Percentiles rank a stretch among this genome's conserved stretches.
Evolutionary conservation across 1,140 invertebrate species (phyloP).

Genomic region (Rhagoletis pomonella): DNA sequence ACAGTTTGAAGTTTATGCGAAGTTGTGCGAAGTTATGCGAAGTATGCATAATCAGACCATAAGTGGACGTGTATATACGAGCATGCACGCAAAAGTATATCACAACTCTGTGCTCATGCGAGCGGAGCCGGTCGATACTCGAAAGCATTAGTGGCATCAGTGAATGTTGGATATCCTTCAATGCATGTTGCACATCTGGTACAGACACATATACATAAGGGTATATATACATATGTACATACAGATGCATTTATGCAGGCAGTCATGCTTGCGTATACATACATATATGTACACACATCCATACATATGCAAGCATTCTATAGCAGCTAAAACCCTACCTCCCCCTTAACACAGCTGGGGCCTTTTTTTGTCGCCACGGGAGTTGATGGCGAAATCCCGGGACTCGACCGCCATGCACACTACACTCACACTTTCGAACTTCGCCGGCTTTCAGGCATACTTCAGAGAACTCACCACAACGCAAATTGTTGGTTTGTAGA

Average conservation of each 20-base stretch:
- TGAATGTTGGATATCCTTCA: conserved; percentile 28
- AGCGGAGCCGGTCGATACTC: not conserved
- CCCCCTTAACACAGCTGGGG: not conserved
- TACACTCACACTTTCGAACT: not conserved
- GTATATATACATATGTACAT: not conserved
- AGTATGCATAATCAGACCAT: too few species aligned
- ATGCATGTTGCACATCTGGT: conserved; percentile 28
- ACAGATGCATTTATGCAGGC: not conserved
- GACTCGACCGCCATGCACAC: conserved; percentile 6
- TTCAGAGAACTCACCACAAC: conserved; percentile 38
- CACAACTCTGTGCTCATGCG: not conserved
- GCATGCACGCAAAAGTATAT: not conserved
- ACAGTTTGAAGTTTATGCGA: too few species aligned
- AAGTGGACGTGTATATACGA: not conserved
- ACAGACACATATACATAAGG: not conserved
- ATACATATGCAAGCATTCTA: not conserved
- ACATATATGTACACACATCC: not conserved
- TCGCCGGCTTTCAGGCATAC: not conserved
- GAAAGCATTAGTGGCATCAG: conserved; percentile 32
- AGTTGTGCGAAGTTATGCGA: too few species aligned
- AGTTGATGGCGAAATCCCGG: not conserved
- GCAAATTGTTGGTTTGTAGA: conserved; percentile 44
- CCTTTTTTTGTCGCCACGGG: not conserved
- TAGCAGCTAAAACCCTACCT: not conserved
- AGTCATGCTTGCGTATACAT: not conserved